Conservation (phyloP, 2,113 vertebrate species). For the Raphicerus campestris region DNA sequence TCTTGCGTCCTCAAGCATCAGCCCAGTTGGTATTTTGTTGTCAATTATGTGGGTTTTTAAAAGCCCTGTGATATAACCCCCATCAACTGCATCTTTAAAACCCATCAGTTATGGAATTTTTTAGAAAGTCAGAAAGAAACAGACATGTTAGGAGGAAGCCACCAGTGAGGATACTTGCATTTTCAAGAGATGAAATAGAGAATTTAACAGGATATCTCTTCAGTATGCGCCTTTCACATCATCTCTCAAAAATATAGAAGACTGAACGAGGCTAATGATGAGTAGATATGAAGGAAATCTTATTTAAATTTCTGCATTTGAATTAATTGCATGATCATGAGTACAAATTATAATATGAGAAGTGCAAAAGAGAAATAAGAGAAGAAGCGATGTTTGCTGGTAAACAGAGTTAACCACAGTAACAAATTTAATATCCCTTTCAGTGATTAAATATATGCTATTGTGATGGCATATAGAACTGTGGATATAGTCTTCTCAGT, state of each 20-base stretch:
- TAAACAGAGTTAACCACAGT: not conserved
- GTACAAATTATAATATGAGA: not conserved
- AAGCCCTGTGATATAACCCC: not conserved
- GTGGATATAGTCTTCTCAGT: not conserved
- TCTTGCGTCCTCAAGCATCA: not conserved
- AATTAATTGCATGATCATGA: not conserved
- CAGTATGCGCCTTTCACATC: not conserved
- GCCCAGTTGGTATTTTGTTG: slow-evolving; percentile 57
- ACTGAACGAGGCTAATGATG: not conserved
- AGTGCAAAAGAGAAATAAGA: not conserved
- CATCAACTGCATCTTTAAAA: slow-evolving; percentile 56
- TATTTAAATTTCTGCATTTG: not conserved
- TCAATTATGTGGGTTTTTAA: slow-evolving; percentile 52
- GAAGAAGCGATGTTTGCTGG: not conserved
- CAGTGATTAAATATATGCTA: not conserved
- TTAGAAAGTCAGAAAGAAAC: slow-evolving; percentile 32
- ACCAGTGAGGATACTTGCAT: not conserved
- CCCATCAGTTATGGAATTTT: slow-evolving; percentile 31
- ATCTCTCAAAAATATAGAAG: not conserved
- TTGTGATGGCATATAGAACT: not conserved
- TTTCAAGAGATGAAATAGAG: not conserved
- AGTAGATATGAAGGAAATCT: not conserved
- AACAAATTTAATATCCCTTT: not conserved
- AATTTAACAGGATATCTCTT: not conserved
- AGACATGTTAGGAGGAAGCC: not conserved